Evolutionary conservation across 2,888 invertebrate species (phyloP).

Genomic region (Parnassius glacialis): DNA sequence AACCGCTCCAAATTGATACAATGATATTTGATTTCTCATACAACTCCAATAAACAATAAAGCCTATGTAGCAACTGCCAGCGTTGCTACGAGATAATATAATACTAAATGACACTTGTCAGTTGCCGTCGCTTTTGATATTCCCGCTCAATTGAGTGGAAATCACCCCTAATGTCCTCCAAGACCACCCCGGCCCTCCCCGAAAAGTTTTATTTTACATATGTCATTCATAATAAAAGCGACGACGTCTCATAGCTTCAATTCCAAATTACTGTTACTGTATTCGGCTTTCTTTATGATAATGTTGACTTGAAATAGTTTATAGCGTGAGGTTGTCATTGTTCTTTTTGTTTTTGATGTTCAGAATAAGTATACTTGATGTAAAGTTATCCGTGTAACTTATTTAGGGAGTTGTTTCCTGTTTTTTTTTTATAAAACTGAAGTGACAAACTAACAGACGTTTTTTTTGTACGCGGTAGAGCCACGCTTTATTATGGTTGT

Average conservation of each 20-base stretch:
- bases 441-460: too few relatives aligned
- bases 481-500: too few relatives aligned
- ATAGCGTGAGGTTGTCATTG: not conserved
- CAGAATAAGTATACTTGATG: too few relatives aligned
- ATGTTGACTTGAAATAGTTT: not conserved
- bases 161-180: conserved; percentile 1
- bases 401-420: too few relatives aligned
- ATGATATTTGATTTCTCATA: not conserved
- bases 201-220: conserved; percentile 11
- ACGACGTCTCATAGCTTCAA: not conserved
- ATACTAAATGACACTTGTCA: conserved; percentile 12
- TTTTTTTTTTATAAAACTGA: too few relatives aligned
- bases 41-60: conserved; percentile 7
- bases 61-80: not conserved
- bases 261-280: not conserved
- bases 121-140: conserved; percentile 6
- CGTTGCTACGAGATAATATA: not conserved
- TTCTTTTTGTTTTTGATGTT: not conserved
- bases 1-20: not conserved
- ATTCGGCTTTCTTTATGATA: not conserved
- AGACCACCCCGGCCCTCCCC: conserved; percentile 2
- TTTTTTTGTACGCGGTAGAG: too few relatives aligned
- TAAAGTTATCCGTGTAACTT: too few relatives aligned
- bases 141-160: conserved; percentile 15
- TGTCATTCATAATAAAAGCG: conserved; percentile 12